Percentiles rank a stretch among this genome's conserved stretches.
These are phyloP conservation scores for Didymodactylos carnosus DNA, from an alignment of 2,888 invertebrate genomes.

Conservation along the genomic window DNA sequence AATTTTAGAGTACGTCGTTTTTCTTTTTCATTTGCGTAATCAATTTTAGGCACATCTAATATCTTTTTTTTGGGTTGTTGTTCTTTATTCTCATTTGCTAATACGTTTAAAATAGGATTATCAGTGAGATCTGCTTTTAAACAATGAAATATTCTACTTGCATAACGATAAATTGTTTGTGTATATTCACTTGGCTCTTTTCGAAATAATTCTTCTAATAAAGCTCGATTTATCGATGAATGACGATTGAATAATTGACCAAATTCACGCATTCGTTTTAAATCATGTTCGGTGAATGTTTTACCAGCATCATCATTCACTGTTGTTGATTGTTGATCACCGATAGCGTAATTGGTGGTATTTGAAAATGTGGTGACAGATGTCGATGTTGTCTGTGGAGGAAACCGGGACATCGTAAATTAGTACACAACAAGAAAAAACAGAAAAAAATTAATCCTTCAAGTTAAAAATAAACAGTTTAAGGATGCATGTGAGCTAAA, in stretches of 20 bases:
- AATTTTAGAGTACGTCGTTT: slow-evolving; percentile 11
- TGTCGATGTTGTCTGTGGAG: no score
- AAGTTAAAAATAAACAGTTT: no score
- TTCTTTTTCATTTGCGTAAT: slow-evolving; percentile 7
- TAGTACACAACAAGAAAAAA: no score
- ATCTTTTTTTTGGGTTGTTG: slow-evolving; percentile 5
- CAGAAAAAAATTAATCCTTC: no score
- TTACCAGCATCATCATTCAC: neutral
- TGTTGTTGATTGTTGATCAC: no score
- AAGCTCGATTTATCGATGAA: neutral
- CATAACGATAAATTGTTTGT: slow-evolving; percentile 9
- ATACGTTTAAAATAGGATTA: slow-evolving; percentile 9
- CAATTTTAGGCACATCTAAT: slow-evolving; percentile 8
- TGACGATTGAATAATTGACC: slow-evolving; percentile 8
- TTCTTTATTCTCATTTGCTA: neutral
- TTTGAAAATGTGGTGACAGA: no score
- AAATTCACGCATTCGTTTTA: slow-evolving; percentile 5
- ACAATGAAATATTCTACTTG: slow-evolving; percentile 11
- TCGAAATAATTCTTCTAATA: slow-evolving; percentile 8
- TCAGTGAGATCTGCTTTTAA: slow-evolving; percentile 10
- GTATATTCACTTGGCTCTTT: slow-evolving; percentile 6
- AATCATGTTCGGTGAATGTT: slow-evolving; percentile 3
- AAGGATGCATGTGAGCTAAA: no score
- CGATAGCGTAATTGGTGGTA: no score
- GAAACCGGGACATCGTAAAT: no score